Evolutionary conservation across 2,888 invertebrate species (phyloP).

Genomic region (Drosophila helvetica): DNA sequence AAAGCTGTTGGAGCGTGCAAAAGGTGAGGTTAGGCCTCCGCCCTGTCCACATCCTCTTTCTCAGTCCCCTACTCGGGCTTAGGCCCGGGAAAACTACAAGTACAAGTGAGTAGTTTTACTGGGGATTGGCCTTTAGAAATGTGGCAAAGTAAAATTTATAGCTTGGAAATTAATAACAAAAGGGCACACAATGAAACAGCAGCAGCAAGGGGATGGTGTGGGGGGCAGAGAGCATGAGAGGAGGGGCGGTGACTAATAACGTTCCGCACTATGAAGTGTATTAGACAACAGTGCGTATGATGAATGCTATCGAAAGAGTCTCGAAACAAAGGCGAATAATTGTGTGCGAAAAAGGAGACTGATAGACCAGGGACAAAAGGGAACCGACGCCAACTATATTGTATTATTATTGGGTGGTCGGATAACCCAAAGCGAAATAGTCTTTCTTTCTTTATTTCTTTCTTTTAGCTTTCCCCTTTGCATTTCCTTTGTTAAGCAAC

Average conservation of each 20-base stretch:
- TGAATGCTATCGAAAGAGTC: conserved; percentile 37
- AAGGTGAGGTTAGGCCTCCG: conserved; percentile 55
- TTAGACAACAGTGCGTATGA: conserved; percentile 48
- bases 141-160: conserved; percentile 77
- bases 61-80: conserved; percentile 1
- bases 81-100: conserved; percentile 2
- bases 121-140: conserved; percentile 68
- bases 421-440: conserved; percentile 5
- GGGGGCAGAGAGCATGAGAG: conserved; percentile 27
- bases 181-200: conserved; percentile 70
- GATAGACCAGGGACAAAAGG: background rate
- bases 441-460: background rate
- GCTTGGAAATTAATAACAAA: conserved; percentile 78
- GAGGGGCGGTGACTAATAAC: conserved; percentile 39
- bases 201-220: conserved; percentile 40
- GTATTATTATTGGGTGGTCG: conserved; percentile 15
- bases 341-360: conserved; percentile 11
- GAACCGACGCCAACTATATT: conserved; percentile 1
- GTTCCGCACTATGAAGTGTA: conserved; percentile 39
- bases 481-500: background rate
- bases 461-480: background rate
- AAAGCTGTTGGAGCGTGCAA: conserved; percentile 66
- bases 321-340: conserved; percentile 35
- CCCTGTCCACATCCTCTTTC: background rate
- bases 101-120: conserved; percentile 43